Evolutionary conservation across 2,888 invertebrate genomes (phyloP), one percentile per base, ranked within the genome.

Genomic region (Salticus scenicus): DNA sequence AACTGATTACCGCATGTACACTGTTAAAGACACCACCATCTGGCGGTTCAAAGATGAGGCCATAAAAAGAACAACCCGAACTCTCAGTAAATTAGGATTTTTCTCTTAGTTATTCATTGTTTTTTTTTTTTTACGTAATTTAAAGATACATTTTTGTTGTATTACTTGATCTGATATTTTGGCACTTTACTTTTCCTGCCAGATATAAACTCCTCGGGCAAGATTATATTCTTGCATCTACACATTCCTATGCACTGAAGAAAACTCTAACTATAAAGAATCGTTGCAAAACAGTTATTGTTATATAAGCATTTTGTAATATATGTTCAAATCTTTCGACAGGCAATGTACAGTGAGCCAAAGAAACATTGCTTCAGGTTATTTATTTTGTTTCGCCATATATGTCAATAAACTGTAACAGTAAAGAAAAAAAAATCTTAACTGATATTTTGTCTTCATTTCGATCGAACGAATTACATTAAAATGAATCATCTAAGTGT

Each of bases 41-140:
- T 97, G 96, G 97, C 94, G 95, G 90, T 97, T 95, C 92, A 96
- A 95, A 90, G 95, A 95, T 72, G 93, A 94, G 89, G 93, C 97
- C 17, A 93, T 96, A 77, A 92, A 93, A 67, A 93, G 95, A 89
- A 95, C 95, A 1, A 94, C 94, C 76, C 92, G 93, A 76, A 95
- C 95, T 41, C 92, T 97, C 82, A 93, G 93, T 88, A 93, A 93
- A 66, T 93, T 97, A 64, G 95, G 94, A 69, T 96, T 96, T 91
- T 90, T 91, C 77, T 78, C 82, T 24, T 76, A 84, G 66, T 78
- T 57, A 57, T 12, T 10, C 57, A 24, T 17, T 24, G 57, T 5
- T 5, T 57, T 17, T n/a, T n/a, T n/a, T n/a, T n/a, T 7, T 57
- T 12, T 47, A 17, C n/a, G 42, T 37, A 37, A 37, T 37, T 37